Evolutionary conservation across 2,113 vertebrate species (phyloP), one percentile per base, ranked within the genome.

Genomic region (Capreolus pygargus): DNA sequence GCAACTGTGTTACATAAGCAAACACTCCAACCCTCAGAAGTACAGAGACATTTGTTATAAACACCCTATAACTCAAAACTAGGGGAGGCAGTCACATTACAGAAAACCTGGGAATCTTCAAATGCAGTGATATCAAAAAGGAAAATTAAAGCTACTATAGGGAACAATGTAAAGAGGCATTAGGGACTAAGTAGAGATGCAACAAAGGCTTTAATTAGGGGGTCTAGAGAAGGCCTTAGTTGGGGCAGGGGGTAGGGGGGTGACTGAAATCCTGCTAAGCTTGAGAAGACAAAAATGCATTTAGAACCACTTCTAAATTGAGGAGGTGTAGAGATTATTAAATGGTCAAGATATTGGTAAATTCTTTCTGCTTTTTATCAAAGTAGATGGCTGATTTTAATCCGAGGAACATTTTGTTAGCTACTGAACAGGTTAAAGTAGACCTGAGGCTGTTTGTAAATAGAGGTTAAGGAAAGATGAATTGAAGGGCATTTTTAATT

Each of bases 51-150:
- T 81, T 93, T 86, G 16, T 92, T 94, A 91, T 50, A 61, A 94
- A 95, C 79, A 85, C 39, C 45, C 50, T 94, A 1, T 36, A 86
- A 85, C 58, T 92, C n/a, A 94, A 97, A 94, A 89, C 30, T 81
- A 79, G 36, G 30, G 28, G 57, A 95, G 61, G 30, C 50, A 95
- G 64, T 84, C 74, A 92, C 33, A 84, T 84, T 92, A 82, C 15
- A 83, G 57, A 94, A 92, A 92, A 97, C 23, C 58, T 57, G 55
- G 16, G 33, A 92, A 92, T 95, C 67, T 96, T 15, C 74, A 94
- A 88, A 57, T 76, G 30, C 64, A 30, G 27, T 67, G 89, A 45
- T 89, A 91, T 60, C 50, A 61, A 92, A 94, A 97, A 86, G 28
- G 12, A 95, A 67, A 78, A 90, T 55, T 78, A 94, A 96, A 90